Evolutionary conservation across 1,140 invertebrate genomes (phyloP), one percentile per base, ranked within the genome.

Genomic region (Manduca sexta): DNA sequence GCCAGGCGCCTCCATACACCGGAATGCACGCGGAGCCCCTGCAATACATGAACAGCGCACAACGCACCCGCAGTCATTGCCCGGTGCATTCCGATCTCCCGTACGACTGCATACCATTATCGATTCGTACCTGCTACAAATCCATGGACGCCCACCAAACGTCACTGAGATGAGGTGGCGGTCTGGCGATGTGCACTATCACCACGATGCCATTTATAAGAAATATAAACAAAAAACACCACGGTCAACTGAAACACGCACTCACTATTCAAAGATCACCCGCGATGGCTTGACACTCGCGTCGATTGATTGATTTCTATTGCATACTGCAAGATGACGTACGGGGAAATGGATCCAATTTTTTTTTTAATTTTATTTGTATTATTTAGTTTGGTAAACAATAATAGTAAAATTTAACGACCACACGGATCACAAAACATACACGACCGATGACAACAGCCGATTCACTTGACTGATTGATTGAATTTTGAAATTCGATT

Each of bases 91-190:
- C 63, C 51, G 17, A 18, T 18, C 52, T 49, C 51, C 44, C 49
- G 43, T 47, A 51, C 49, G 53, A 34, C 48, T 48, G 60, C 52
- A 48, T 57, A 40, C 16, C 38, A n/a, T 43, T 34, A 52, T 55
- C 13, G 38, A 41, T 47, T 44, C 66, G 64, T 63, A 76, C 73
- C 73, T 76, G 60, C 42, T 64, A 69, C 56, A 69, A 62, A 61
- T 68, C 73, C 73, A 76, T 76, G 40, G 56, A 57, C 35, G 43
- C 54, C 52, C 29, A 49, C 41, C 30, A 11, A 37, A 35, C 8
- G 26, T 13, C 16, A 26, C 21, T 8, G 8, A 26, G 21, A 5
- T 8, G 21, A 26, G 21, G 21, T 8, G 21, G 8, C 21, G 8
- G 21, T 5, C 8, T 26, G 21, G 21, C 21, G 21, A 26, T 8